Base-by-base conservation (phyloP, 2,888 invertebrate species). In the Coleophora flavipennella region DNA sequence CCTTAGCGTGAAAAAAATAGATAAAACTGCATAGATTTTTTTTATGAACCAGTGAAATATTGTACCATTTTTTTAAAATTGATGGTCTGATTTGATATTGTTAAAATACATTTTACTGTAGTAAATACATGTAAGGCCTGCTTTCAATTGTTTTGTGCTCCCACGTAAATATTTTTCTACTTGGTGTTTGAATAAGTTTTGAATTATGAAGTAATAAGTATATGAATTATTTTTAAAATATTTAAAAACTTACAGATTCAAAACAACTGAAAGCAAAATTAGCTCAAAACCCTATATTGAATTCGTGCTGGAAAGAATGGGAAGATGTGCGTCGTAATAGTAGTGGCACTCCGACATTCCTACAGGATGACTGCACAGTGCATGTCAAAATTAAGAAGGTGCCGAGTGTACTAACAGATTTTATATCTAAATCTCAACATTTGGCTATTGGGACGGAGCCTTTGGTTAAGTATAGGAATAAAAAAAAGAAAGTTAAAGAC, bases 121-220 rank as follows among this genome's bases (percentile, higher is more conserved):
- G 20, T 20, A 20, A 3, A 4, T 20, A 3, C 20, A 20, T 20
- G 20, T 20, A 7, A 26, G 33, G 25, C 31, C 11, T 59, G 49
- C 45, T 55, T 65, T 60, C 48, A 62, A 43, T 59, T 63, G 54
- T 63, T 63, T 71, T 76, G 75, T 76, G 70, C 77, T 80, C 73
- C 77, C 79, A 77, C 70, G 67, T 59, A 48, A 50, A 44, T 46
- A 42, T 29, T 35, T 25, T 29, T 31, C 8, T 11, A 29, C 20
- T 12, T 27, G 12, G 20, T 3, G 26, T 20, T 34, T 36, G 26
- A 26, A 28, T 13, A 27, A 31, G 3, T 41, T 35, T 27, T 20
- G 2, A 20, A 4, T 3, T 20, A 20, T 20, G 20, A 20, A 20
- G n/a, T n/a, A n/a, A n/a, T n/a, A n/a, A n/a, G n/a, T n/a, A n/a